Conservation (phyloP, 37 sponge, comb jelly and placozoan genomes). For the Beroe ovata region DNA sequence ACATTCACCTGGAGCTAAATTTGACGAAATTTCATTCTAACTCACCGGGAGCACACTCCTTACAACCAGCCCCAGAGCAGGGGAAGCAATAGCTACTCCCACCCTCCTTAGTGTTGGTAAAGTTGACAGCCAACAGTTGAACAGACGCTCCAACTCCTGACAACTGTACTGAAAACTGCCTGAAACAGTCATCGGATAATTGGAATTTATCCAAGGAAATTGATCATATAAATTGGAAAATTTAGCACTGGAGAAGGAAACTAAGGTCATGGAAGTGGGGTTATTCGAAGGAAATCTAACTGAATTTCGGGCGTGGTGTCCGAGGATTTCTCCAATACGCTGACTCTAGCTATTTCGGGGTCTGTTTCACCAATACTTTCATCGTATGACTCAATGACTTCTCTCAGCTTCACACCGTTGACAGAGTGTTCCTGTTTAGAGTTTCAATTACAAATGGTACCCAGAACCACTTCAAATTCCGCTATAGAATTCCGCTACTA, state of each 20-base stretch:
- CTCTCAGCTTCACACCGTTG: not conserved
- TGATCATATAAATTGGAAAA: no score
- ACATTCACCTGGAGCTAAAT: not conserved
- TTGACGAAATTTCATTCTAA: not conserved
- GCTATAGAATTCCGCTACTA: no score
- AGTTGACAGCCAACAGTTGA: constrained; percentile 36
- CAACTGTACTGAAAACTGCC: constrained; percentile 7
- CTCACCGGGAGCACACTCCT: constrained; percentile 48
- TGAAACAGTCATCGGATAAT: no score
- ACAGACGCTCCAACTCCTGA: constrained; percentile 17
- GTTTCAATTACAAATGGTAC: no score
- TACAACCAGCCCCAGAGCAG: constrained; percentile 2
- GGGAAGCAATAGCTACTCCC: constrained; percentile 35
- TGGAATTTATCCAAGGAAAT: no score
- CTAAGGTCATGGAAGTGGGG: no score
- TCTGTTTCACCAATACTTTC: not conserved
- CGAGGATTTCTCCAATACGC: no score
- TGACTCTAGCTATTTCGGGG: no score
- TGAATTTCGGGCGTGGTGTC: no score
- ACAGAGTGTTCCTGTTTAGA: not conserved
- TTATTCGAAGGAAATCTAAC: no score
- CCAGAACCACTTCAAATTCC: no score
- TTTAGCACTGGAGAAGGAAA: no score
- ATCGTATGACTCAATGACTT: not conserved
- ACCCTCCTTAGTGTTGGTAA: constrained; percentile 34